Base-by-base conservation (phyloP, 1,140 invertebrate genomes). In the Catajapyx aquilonaris region DNA sequence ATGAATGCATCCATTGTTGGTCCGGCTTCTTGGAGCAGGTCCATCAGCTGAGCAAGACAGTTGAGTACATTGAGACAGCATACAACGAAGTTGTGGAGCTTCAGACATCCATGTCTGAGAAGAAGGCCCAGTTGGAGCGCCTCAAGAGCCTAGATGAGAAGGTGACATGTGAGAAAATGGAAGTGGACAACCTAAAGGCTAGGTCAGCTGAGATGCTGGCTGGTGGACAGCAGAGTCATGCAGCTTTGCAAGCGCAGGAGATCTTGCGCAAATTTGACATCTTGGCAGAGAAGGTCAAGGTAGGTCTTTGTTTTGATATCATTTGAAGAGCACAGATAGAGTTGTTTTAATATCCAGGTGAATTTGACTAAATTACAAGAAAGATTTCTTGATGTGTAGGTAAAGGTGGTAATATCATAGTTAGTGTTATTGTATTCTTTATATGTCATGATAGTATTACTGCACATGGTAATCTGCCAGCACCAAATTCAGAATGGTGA, bases 1-100 rank as follows among this genome's bases (percentile, higher is more conserved):
- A 88, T 55, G 83, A 88, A 48, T 81, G 78, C 2, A 76, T 88
- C 18, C 80, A 81, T 30, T 78, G 81, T 58, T 90, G 83, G 83
- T 70, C 81, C 40, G 81, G 79, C 34, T 76, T 88, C 46, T 52
- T 87, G 16, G 80, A 88, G 52, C 78, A 88, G 54, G 80, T 88
- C 45, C 76, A 86, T 52, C 71, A 74, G 28, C 66, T 88, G 5
- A 73, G 77, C 36, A 86, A 85, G 52, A 81, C 73, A 13, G 73
- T 85, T 5, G 72, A 77, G 34, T 75, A 75, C 53, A 64, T 88
- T 48, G 71, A 86, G 52, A 57, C 53, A 13, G 68, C 71, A 37
- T 57, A 83, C 9, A 64, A 70, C 31, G 81, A 87, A 45, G 59
- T 84, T 20, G 64, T 68, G 13, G 71, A 73, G 39, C 75, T 71